phyloP scores from a whole-genome alignment of 2,888 invertebrate species.

The Rosalia funebris region DNA sequence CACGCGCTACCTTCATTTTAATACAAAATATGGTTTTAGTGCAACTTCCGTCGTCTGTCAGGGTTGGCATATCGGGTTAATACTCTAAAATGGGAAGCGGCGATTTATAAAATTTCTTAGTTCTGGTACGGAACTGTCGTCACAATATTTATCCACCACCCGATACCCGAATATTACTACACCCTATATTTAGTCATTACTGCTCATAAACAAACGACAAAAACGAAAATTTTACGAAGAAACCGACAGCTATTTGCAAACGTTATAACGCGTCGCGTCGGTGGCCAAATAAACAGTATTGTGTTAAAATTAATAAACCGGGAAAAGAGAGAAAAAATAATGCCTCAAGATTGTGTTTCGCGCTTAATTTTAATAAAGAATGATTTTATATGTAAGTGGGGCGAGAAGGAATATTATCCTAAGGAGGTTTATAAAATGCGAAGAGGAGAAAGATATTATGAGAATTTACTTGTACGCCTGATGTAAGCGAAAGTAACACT shows the following conservation, averaged over 20 bases:
- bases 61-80: neutral
- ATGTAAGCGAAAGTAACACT: constrained; percentile 31
- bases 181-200: too few relatives aligned
- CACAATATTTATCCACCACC: too few relatives aligned
- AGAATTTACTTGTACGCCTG: constrained; percentile 33
- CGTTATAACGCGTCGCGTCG: too few relatives aligned
- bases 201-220: too few relatives aligned
- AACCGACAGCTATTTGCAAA: too few relatives aligned
- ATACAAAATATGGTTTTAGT: constrained; percentile 8
- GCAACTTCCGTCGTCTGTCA: neutral
- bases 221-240: too few relatives aligned
- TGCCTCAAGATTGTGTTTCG: constrained; percentile 27
- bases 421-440: constrained; percentile 33
- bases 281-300: too few relatives aligned
- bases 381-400: constrained; percentile 34
- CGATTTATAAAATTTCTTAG: neutral
- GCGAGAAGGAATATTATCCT: constrained; percentile 30
- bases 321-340: too few relatives aligned
- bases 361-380: constrained; percentile 39
- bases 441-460: constrained; percentile 24
- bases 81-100: neutral
- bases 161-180: too few relatives aligned
- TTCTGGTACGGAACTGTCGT: too few relatives aligned
- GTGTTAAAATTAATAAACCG: too few relatives aligned
- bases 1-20: constrained; percentile 11